Conservation (phyloP, 2,888 invertebrate species). For the Parapristionchus giblindavisi region DNA sequence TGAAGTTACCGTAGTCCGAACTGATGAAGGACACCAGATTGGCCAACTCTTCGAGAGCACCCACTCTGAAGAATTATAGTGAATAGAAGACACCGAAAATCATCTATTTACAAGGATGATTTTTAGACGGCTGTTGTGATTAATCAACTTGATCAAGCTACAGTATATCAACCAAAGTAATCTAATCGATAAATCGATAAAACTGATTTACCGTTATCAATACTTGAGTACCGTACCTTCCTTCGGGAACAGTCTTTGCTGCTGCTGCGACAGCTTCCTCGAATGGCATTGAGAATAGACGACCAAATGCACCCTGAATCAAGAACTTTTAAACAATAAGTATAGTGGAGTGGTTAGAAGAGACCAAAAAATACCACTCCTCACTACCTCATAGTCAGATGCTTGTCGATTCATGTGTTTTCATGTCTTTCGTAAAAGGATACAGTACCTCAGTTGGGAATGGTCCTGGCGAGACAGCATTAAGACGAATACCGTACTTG, state of each 20-base stretch:
- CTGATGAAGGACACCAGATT: slow-evolving; percentile 74
- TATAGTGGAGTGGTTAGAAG: slow-evolving; percentile 9
- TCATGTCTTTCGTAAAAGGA: neutral
- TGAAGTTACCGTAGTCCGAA: slow-evolving; percentile 74
- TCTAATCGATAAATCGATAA: neutral
- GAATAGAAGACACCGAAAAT: neutral
- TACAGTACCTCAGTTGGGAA: slow-evolving; percentile 72
- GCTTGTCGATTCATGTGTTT: neutral
- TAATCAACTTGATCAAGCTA: too few species aligned
- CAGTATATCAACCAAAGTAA: too few species aligned
- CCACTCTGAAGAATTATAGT: slow-evolving; percentile 64
- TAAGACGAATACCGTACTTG: slow-evolving; percentile 74
- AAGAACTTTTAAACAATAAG: neutral
- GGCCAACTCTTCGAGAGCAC: slow-evolving; percentile 73
- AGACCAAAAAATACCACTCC: too few species aligned
- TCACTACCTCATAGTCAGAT: neutral
- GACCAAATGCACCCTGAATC: slow-evolving; percentile 73
- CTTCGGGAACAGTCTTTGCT: slow-evolving; percentile 43
- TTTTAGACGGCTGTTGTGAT: too few species aligned
- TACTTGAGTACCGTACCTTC: slow-evolving; percentile 31
- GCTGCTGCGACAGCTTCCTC: slow-evolving; percentile 43
- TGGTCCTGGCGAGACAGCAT: slow-evolving; percentile 75
- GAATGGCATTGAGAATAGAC: slow-evolving; percentile 72
- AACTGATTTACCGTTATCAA: neutral
- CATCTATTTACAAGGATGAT: too few species aligned